phyloP scores from a whole-genome alignment of 2,888 invertebrate genomes.

The Dioctria linearis region DNA sequence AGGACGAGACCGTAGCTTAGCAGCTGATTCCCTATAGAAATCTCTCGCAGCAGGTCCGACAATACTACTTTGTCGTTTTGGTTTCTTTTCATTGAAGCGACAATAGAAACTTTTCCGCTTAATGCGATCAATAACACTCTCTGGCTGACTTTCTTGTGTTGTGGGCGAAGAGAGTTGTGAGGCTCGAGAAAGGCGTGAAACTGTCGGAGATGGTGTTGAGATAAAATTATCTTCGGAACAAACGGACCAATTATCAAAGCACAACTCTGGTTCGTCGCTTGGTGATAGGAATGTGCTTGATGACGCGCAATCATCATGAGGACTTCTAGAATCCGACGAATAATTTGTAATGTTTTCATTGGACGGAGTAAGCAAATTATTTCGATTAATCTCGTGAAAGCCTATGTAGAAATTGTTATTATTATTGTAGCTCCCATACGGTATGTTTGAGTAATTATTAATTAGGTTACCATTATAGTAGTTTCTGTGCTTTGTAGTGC shows the following conservation, averaged over 20 bases:
- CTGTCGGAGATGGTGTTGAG: slow-evolving; percentile 67
- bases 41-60: slow-evolving; percentile 77
- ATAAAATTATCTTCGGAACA: slow-evolving; percentile 75
- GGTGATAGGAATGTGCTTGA: slow-evolving; percentile 74
- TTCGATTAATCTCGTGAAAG: slow-evolving; percentile 67
- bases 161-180: slow-evolving; percentile 71
- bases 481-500: slow-evolving; percentile 60
- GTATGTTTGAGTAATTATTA: slow-evolving; percentile 66
- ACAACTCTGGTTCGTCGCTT: slow-evolving; percentile 74
- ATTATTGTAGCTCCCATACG: slow-evolving; percentile 64
- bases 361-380: slow-evolving; percentile 67
- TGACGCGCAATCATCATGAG: slow-evolving; percentile 70
- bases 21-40: slow-evolving; percentile 70
- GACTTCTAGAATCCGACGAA: slow-evolving; percentile 69
- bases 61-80: slow-evolving; percentile 78
- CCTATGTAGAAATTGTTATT: slow-evolving; percentile 51
- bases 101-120: slow-evolving; percentile 91
- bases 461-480: slow-evolving; percentile 66
- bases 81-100: slow-evolving; percentile 88
- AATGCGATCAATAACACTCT: slow-evolving; percentile 89
- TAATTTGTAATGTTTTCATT: slow-evolving; percentile 69
- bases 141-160: slow-evolving; percentile 73
- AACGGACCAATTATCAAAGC: slow-evolving; percentile 79
- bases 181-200: slow-evolving; percentile 70
- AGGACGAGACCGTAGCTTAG: slow-evolving; percentile 52